Conservation (phyloP, 2,888 invertebrate genomes). For the Brenthis hecate region DNA sequence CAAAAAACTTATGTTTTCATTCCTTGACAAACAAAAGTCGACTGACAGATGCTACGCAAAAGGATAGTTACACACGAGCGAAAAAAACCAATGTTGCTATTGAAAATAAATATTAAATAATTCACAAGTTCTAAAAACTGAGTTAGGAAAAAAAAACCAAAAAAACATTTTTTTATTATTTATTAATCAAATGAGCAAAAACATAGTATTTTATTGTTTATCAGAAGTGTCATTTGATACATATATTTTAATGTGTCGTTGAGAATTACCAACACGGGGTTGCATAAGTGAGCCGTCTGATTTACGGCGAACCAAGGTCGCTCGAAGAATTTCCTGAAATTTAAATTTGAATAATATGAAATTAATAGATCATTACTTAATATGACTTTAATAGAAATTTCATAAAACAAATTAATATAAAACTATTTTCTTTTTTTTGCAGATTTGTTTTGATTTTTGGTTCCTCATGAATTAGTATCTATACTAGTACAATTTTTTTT, state of each 20-base stretch:
- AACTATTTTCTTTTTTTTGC: too few relatives aligned
- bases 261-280: constrained; percentile 52
- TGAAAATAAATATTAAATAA: background rate
- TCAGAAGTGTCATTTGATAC: constrained; percentile 57
- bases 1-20: constrained; percentile 42
- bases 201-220: background rate
- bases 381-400: background rate
- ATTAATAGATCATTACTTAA: background rate
- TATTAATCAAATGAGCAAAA: too few relatives aligned
- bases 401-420: too few relatives aligned
- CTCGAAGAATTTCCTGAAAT: constrained; percentile 67
- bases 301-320: constrained; percentile 68
- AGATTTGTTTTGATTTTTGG: too few relatives aligned
- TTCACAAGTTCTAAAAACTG: too few relatives aligned
- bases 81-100: constrained; percentile 13
- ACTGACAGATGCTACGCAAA: constrained; percentile 32
- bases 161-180: too few relatives aligned
- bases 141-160: background rate
- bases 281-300: constrained; percentile 74
- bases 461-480: too few relatives aligned
- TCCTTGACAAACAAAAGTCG: constrained; percentile 44
- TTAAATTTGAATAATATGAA: constrained; percentile 22
- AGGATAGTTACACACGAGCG: constrained; percentile 6
- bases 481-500: too few relatives aligned
- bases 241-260: constrained; percentile 72